These are phyloP conservation scores for Calameuta pallipes DNA, from an alignment of 2,888 invertebrate genomes.

Conservation along the genomic window DNA sequence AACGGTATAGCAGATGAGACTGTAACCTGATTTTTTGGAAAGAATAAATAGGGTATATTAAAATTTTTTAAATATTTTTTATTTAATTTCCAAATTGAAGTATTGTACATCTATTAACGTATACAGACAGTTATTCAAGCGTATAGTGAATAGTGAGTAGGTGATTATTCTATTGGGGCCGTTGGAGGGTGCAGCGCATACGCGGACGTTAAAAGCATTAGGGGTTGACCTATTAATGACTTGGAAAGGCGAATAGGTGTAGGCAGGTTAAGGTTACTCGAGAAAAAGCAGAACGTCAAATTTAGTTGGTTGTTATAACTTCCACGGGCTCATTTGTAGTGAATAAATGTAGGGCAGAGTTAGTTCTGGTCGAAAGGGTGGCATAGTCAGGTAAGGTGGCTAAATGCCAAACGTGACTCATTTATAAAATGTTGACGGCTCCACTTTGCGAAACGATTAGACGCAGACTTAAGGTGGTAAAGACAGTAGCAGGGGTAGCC, in stretches of 20 bases:
- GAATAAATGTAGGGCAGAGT: background rate
- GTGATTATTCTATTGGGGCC: background rate
- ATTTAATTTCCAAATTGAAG: no score
- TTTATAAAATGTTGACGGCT: conserved; percentile 28
- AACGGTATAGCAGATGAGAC: background rate
- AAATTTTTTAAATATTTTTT: background rate
- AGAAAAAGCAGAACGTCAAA: background rate
- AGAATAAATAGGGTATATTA: background rate
- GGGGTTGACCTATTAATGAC: background rate
- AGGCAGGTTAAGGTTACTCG: background rate
- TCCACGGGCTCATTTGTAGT: background rate
- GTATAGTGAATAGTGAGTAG: background rate
- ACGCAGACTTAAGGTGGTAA: background rate
- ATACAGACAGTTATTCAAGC: background rate
- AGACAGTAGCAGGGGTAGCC: background rate
- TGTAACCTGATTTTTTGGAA: background rate
- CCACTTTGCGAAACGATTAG: background rate
- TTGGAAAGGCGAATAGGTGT: background rate
- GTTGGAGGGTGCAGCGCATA: background rate
- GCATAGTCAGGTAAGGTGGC: background rate
- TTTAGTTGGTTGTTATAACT: background rate
- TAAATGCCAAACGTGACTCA: conserved; percentile 17
- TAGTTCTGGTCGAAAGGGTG: background rate
- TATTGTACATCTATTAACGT: background rate
- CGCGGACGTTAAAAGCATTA: background rate